These are phyloP conservation scores for Tiliqua scincoides DNA, from an alignment of 2,113 vertebrate genomes.

Conservation along the genomic window DNA sequence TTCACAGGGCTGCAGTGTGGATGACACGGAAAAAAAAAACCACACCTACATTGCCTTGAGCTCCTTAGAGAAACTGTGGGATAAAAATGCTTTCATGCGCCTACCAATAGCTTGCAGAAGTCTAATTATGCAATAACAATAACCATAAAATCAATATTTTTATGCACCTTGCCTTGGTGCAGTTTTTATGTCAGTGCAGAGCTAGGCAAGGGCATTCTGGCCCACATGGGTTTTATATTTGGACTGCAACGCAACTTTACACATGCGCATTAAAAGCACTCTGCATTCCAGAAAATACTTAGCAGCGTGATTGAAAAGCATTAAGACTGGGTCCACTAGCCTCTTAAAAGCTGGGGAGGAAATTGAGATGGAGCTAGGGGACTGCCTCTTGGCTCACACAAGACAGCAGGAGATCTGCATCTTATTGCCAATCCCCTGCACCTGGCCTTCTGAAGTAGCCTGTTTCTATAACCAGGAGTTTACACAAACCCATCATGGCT, in stretches of 20 bases:
- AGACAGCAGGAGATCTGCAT: no score
- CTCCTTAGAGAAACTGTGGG: neutral
- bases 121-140: neutral
- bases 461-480: no score
- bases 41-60: neutral
- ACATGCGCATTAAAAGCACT: no score
- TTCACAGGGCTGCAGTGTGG: neutral
- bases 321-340: neutral
- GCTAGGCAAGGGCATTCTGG: neutral
- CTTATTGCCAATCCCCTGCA: no score
- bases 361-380: no score
- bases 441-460: no score
- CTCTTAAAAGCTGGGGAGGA: neutral
- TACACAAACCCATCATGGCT: no score
- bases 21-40: neutral
- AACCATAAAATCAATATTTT: no score
- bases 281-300: neutral
- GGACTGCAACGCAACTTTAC: neutral
- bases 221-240: neutral
- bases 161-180: neutral
- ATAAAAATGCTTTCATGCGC: neutral
- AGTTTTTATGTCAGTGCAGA: no score
- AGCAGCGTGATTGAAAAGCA: no score
- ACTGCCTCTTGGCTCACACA: no score
- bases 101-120: neutral